Evolutionary conservation across 2,888 invertebrate species (phyloP).

Genomic region (Gisinianus flammeolus): DNA sequence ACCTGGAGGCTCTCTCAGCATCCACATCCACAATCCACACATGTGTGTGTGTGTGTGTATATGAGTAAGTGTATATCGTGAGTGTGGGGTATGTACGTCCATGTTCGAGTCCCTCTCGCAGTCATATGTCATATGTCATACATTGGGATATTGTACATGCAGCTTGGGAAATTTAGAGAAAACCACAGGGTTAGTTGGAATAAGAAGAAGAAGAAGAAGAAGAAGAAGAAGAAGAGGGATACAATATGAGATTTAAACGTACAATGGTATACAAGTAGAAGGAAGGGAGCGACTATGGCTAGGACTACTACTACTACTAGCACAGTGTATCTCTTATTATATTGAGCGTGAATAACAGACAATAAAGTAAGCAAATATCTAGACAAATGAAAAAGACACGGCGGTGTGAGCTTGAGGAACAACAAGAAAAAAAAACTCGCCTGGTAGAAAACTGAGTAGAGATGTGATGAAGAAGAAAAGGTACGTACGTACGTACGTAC

Average conservation of each 20-base stretch:
- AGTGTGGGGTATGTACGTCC: neutral
- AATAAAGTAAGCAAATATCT: constrained; percentile 29
- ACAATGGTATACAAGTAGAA: neutral
- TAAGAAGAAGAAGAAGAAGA: too few relatives aligned
- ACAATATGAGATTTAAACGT: constrained; percentile 16
- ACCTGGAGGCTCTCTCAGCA: constrained; percentile 44
- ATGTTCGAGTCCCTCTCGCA: too few relatives aligned
- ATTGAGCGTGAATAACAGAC: constrained; percentile 33
- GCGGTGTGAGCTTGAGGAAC: constrained; percentile 24
- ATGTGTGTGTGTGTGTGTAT: neutral
- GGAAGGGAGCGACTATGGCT: too few relatives aligned
- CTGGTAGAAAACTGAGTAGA: neutral
- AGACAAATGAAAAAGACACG: constrained; percentile 33
- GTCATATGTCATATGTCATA: too few relatives aligned
- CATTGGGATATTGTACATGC: too few relatives aligned
- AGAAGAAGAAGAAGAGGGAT: too few relatives aligned
- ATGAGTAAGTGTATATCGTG: neutral
- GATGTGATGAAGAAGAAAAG: neutral
- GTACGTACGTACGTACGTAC: neutral
- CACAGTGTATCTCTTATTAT: neutral
- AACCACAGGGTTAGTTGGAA: neutral
- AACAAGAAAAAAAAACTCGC: constrained; percentile 19
- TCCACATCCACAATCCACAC: too few relatives aligned
- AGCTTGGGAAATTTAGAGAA: constrained; percentile 1
- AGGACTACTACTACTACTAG: too few relatives aligned